These are phyloP conservation scores for Furnarius figulus DNA, from an alignment of 2,113 vertebrate species.

Conservation along the genomic window DNA sequence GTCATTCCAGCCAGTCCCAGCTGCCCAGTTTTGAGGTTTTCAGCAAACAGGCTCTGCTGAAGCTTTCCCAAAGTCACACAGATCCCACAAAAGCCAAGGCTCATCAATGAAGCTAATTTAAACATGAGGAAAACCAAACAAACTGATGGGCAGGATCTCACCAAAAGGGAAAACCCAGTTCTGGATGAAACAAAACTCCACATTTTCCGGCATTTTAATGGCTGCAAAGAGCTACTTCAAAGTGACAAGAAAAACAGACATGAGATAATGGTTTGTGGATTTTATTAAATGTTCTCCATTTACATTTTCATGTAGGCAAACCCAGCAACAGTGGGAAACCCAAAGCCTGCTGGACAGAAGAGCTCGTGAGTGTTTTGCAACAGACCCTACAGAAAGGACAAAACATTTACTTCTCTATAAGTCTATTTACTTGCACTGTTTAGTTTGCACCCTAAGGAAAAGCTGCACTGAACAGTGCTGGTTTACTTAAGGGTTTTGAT, in stretches of 20 bases:
- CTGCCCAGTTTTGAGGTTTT: not conserved
- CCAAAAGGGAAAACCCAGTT: not conserved
- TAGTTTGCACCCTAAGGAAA: not conserved
- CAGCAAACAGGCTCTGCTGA: not conserved
- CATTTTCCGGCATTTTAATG: not conserved
- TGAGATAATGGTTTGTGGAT: accelerated
- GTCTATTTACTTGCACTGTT: not conserved
- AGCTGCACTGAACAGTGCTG: not conserved
- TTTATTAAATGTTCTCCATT: not conserved
- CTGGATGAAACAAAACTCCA: not conserved
- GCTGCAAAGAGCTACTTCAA: not conserved
- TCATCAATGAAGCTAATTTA: not conserved
- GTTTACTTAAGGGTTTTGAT: not conserved
- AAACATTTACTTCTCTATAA: not conserved
- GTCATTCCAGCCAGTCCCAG: not conserved
- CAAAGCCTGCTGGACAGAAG: not conserved
- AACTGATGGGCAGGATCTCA: not conserved
- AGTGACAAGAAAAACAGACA: not conserved
- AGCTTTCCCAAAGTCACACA: not conserved
- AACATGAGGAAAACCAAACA: not conserved
- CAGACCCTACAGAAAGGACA: not conserved
- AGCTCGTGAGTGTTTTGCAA: not conserved
- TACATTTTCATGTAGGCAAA: not conserved
- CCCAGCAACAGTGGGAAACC: not conserved
- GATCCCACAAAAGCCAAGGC: not conserved